phyloP scores from a whole-genome alignment of 1,140 invertebrate species.

The Tetragonula clypearis region DNA sequence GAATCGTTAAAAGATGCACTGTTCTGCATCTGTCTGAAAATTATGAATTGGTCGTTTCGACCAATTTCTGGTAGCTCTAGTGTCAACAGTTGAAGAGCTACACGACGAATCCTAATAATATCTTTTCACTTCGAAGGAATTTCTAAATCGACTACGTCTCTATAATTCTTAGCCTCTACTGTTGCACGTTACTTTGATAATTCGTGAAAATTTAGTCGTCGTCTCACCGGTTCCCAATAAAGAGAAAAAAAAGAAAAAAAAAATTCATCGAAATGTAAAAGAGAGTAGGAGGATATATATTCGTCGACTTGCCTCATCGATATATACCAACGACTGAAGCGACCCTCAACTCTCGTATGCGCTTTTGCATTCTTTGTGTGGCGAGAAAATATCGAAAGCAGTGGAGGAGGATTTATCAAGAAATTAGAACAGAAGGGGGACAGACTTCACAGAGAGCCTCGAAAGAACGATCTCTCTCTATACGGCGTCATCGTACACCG shows the following conservation, averaged over 20 bases:
- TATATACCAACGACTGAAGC: conserved; percentile 1
- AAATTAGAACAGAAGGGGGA: background rate
- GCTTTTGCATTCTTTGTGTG: background rate
- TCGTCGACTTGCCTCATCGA: background rate
- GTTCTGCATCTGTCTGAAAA: too few species aligned
- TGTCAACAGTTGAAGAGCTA: too few species aligned
- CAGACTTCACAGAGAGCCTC: background rate
- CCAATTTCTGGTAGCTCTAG: too few species aligned
- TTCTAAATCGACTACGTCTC: too few species aligned
- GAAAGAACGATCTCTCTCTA: conserved; percentile 1
- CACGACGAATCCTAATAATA: too few species aligned
- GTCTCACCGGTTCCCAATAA: background rate
- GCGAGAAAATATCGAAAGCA: background rate
- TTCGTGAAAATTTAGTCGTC: too few species aligned
- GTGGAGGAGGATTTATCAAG: too few species aligned
- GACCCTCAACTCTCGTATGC: background rate
- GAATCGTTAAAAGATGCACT: too few species aligned
- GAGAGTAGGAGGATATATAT: background rate
- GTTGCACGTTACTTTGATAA: too few species aligned
- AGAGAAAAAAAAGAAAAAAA: background rate
- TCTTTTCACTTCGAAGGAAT: too few species aligned
- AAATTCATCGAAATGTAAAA: background rate
- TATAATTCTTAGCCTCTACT: too few species aligned
- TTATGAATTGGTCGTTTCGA: too few species aligned
- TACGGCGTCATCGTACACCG: background rate